Base-by-base conservation (phyloP, 1,140 invertebrate genomes). In the Dreissena rostriformis region DNA sequence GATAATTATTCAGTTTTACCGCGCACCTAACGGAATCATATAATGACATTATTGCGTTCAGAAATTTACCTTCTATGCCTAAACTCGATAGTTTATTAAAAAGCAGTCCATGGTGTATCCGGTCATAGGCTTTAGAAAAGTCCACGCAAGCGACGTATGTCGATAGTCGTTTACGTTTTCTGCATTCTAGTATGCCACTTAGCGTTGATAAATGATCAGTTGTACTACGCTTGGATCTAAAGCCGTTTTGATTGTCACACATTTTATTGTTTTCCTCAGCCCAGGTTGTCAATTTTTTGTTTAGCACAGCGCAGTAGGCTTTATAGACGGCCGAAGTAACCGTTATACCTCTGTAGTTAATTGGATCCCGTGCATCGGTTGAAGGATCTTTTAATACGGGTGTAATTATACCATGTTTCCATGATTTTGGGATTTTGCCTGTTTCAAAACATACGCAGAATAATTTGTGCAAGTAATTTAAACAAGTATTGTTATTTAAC, bases 211-310 rank as follows among this genome's bases (percentile, higher is more conserved):
- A 14, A 53, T 86, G 78, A 76, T 86, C 78, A 76, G 82, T 53
- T 14, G 70, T 81, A 65, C 52, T 77, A 39, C 84, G 63, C 7
- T 57, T 53, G 55, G 53, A 51, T 11, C 79, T 12, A 66, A 86
- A 86, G 28, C 79, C 84, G 55, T 82, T 86, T 73, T 82, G 79
- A 39, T 82, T 28, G 61, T 86, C 84, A 49, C 17, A 51, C 1
- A 86, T 49, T 29, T 67, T 52, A 55, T 82, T 52, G 12, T 57
- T 63, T 26, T 71, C 55, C 7, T 82, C 79, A 24, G 39, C 51
- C 71, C 68, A 82, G 52, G 82, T 74, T 19, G 53, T 55, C 19
- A 86, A 65, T 68, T 73, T 49, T 2, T 82, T 66, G 39, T 86
- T 86, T 22, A 86, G 53, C 24, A 86, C 29, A 28, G 71, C 19